Percentiles rank a stretch among this genome's conserved stretches.
phyloP scores from a whole-genome alignment of 2,888 invertebrate species.

The Theretra japonica region DNA sequence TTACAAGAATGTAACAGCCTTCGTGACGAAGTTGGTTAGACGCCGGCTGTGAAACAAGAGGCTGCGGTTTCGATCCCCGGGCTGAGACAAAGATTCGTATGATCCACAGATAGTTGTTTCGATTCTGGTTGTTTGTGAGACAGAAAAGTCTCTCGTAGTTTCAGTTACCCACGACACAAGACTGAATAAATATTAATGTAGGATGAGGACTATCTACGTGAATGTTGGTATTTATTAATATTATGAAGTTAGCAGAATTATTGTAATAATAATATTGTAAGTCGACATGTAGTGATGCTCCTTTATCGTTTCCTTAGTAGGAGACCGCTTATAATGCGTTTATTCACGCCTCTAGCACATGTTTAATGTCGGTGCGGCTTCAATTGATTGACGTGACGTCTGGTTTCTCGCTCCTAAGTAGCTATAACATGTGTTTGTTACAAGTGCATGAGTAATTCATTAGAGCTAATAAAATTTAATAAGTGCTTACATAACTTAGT shows the following conservation, averaged over 20 bases:
- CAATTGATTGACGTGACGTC: constrained; percentile 79
- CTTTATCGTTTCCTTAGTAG: constrained; percentile 48
- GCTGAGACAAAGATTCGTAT: too few species aligned
- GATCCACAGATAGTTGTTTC: too few species aligned
- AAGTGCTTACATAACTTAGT: constrained; percentile 41
- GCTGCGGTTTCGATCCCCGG: too few species aligned
- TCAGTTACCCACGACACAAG: too few species aligned
- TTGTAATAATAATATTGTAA: background rate
- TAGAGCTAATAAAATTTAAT: constrained; percentile 58
- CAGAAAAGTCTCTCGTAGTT: too few species aligned
- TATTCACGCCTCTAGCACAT: constrained; percentile 75
- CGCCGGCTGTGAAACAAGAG: too few species aligned
- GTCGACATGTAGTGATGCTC: background rate
- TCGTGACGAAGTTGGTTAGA: too few species aligned
- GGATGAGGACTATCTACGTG: too few species aligned
- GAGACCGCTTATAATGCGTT: constrained; percentile 59
- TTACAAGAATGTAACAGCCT: too few species aligned
- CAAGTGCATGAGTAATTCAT: constrained; percentile 51
- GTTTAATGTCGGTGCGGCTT: constrained; percentile 75
- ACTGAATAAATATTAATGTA: too few species aligned
- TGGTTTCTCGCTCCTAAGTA: constrained; percentile 50
- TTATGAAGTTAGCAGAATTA: background rate
- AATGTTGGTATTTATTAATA: too few species aligned
- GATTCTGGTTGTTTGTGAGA: too few species aligned
- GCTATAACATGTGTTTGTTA: constrained; percentile 42